phyloP scores from a whole-genome alignment of 2,113 vertebrate species.

The Cryptotis parvus region DNA sequence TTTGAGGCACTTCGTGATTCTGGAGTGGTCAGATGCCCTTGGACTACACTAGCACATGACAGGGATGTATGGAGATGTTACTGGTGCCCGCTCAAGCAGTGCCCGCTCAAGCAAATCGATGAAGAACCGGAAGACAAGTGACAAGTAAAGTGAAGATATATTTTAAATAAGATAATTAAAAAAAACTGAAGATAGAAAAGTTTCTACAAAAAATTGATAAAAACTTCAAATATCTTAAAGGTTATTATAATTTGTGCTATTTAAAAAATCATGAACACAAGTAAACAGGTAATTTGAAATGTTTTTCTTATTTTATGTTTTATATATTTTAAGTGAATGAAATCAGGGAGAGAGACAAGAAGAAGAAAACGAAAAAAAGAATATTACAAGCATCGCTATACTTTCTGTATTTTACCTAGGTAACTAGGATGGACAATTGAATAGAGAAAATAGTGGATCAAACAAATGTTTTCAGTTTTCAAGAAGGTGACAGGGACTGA shows the following conservation, averaged over 20 bases:
- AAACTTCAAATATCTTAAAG: background rate
- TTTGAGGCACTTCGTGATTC: too few species aligned
- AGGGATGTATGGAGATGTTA: too few species aligned
- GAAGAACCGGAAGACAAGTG: too few species aligned
- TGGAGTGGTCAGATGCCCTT: too few species aligned
- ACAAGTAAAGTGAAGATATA: too few species aligned
- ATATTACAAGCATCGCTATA: background rate
- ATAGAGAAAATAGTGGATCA: background rate
- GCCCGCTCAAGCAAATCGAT: too few species aligned
- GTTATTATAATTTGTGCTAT: too few species aligned
- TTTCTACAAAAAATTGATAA: background rate
- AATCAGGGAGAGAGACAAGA: background rate
- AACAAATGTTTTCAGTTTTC: background rate
- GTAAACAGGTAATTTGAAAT: background rate
- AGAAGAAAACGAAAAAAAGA: background rate
- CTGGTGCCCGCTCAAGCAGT: too few species aligned
- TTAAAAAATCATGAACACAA: too few species aligned
- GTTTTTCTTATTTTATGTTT: background rate
- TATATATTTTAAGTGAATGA: background rate
- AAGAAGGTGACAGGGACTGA: background rate
- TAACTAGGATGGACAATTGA: background rate
- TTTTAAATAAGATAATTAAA: background rate
- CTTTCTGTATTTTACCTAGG: background rate
- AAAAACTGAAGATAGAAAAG: background rate
- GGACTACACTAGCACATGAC: too few species aligned